Evolutionary conservation across 2,888 invertebrate species (phyloP).

Genomic region (Theretra japonica): DNA sequence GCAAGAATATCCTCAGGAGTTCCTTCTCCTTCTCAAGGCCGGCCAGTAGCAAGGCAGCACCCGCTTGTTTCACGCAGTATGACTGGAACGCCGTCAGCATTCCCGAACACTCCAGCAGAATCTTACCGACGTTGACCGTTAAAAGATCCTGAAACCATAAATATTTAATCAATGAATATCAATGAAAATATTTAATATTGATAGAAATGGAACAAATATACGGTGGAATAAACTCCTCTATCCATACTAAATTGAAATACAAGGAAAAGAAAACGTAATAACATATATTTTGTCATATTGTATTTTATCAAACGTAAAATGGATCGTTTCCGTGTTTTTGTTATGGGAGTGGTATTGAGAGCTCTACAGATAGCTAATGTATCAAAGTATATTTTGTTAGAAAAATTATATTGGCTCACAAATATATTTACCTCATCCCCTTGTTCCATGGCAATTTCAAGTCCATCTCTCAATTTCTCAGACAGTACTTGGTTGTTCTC

Average conservation of each 20-base stretch:
- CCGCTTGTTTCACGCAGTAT: slow-evolving; percentile 97
- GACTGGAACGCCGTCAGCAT: slow-evolving; percentile 98
- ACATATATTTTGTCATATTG: no score
- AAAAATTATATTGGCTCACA: slow-evolving; percentile 3
- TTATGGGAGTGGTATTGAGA: no score
- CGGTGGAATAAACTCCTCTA: no score
- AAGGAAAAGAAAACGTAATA: no score
- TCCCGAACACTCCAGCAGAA: slow-evolving; percentile 94
- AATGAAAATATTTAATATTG: no score
- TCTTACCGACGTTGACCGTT: slow-evolving; percentile 95
- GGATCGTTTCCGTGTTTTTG: background rate
- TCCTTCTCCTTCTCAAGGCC: slow-evolving; percentile 98
- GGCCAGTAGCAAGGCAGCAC: slow-evolving; percentile 93
- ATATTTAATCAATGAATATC: background rate
- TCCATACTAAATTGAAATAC: no score
- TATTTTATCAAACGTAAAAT: no score
- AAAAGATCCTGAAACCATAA: slow-evolving; percentile 86
- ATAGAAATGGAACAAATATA: background rate
- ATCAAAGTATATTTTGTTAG: background rate
- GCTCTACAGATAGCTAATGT: no score
- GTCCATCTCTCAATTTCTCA: slow-evolving; percentile 92
- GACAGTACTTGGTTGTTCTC: slow-evolving; percentile 94
- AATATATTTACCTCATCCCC: slow-evolving; percentile 85
- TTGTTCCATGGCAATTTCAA: slow-evolving; percentile 93
- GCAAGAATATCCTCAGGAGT: slow-evolving; percentile 95